phyloP scores from a whole-genome alignment of 2,888 invertebrate genomes.

The Agrochola circellaris region DNA sequence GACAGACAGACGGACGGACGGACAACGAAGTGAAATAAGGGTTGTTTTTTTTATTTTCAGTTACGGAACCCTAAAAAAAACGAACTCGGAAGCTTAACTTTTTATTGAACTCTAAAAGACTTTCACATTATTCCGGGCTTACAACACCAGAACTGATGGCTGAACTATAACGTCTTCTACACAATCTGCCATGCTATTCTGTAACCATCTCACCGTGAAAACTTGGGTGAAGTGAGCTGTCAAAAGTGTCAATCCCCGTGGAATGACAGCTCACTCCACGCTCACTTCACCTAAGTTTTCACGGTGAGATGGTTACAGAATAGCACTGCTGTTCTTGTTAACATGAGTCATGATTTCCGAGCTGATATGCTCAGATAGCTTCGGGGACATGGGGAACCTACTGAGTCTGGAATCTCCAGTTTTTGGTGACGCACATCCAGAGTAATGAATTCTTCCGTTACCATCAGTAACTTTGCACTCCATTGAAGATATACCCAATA shows the following conservation, averaged over 20 bases:
- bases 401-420: not conserved
- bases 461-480: constrained; percentile 24
- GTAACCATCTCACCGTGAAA: too few relatives aligned
- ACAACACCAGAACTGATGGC: not conserved
- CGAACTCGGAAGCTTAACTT: not conserved
- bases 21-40: too few relatives aligned
- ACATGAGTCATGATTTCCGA: not conserved
- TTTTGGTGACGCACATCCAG: not conserved
- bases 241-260: too few relatives aligned
- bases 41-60: not conserved
- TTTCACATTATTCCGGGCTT: not conserved
- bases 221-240: too few relatives aligned
- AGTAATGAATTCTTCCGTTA: not conserved
- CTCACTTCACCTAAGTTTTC: too few relatives aligned
- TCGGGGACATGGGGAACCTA: not conserved
- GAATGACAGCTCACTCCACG: too few relatives aligned
- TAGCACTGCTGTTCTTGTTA: too few relatives aligned
- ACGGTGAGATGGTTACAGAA: too few relatives aligned
- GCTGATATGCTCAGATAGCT: not conserved
- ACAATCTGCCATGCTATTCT: too few relatives aligned
- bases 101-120: not conserved
- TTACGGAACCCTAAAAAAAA: not conserved
- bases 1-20: too few relatives aligned
- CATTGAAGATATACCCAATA: not conserved
- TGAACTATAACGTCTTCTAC: too few relatives aligned